These are phyloP conservation scores for Propithecus deckenii DNA, from an alignment of 2,797 vertebrate species.

Conservation along the genomic window DNA sequence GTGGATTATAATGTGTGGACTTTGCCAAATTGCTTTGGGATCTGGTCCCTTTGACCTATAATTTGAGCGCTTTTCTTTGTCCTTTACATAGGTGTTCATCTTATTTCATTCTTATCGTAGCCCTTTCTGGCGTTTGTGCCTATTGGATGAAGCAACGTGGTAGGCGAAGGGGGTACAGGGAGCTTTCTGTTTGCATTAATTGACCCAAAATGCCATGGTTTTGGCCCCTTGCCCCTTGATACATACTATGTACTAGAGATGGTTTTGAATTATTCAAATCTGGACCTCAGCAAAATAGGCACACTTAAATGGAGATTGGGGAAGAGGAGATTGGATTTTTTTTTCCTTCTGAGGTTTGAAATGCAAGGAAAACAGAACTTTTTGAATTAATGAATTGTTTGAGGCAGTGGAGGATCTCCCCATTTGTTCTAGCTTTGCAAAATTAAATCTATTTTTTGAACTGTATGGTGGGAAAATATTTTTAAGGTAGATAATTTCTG, in stretches of 20 bases:
- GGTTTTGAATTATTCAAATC: neutral
- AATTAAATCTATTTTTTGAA: slow-evolving; percentile 55
- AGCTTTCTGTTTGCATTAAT: neutral
- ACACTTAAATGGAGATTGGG: neutral
- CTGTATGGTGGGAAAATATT: slow-evolving; percentile 41
- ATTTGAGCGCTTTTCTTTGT: neutral
- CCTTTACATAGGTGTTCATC: neutral
- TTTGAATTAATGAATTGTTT: slow-evolving; percentile 47
- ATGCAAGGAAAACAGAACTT: slow-evolving; percentile 7
- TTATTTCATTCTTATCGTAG: neutral
- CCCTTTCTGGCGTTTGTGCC: neutral
- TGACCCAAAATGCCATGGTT: neutral
- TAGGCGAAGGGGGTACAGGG: neutral
- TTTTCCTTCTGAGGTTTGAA: neutral
- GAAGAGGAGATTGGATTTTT: neutral
- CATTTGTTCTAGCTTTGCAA: slow-evolving; percentile 46
- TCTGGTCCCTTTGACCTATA: rapidly evolving
- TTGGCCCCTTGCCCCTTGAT: neutral
- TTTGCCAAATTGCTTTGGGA: neutral
- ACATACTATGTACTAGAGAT: neutral
- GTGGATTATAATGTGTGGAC: neutral
- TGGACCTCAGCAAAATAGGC: slow-evolving; percentile 42
- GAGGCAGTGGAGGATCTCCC: neutral
- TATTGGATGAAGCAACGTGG: neutral
- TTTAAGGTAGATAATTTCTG: slow-evolving; percentile 68